Evolutionary conservation across 1,140 invertebrate species (phyloP).

Genomic region (Argopecten irradians): DNA sequence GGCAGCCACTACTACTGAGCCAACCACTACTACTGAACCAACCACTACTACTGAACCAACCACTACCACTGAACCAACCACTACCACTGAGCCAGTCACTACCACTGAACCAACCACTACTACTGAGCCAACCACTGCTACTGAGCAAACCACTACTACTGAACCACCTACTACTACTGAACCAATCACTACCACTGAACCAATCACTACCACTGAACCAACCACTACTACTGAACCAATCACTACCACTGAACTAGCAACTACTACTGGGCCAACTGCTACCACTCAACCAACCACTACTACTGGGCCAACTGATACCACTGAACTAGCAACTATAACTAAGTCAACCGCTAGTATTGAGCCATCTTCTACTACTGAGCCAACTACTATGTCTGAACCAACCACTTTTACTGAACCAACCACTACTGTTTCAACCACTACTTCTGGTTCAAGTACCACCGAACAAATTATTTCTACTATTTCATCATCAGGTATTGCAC

Average conservation of each 20-base stretch:
- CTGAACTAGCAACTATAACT: not conserved
- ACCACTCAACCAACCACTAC: not conserved
- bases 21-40: not conserved
- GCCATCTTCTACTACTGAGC: not conserved
- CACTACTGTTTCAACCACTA: not conserved
- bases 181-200: not conserved
- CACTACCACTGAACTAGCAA: not conserved
- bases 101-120: not conserved
- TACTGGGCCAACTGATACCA: not conserved
- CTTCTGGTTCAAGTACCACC: not conserved
- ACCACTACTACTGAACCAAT: no score
- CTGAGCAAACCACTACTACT: not conserved
- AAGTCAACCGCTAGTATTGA: not conserved
- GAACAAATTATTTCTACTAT: no score
- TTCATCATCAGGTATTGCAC: no score
- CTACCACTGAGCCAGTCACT: not conserved
- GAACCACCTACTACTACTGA: not conserved
- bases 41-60: not conserved
- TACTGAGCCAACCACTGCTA: not conserved
- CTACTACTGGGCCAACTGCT: not conserved
- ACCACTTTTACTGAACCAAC: not conserved
- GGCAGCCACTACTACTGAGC: no score
- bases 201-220: not conserved
- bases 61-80: not conserved
- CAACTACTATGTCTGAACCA: not conserved